Evolutionary conservation across 2,113 vertebrate genomes (phyloP).

Genomic region (Caranx melampygus): DNA sequence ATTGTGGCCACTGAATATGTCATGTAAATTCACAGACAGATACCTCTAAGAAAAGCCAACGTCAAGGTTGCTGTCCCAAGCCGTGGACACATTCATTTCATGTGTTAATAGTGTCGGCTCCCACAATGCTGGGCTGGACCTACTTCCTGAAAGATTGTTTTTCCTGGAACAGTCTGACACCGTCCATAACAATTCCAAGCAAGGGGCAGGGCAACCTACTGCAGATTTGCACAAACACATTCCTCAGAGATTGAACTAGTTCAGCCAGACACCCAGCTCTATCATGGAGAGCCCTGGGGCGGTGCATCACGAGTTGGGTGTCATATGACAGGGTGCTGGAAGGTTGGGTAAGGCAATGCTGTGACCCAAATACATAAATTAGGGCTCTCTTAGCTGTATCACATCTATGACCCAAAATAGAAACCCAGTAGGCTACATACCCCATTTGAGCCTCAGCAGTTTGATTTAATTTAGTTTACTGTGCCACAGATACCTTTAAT

Average conservation of each 20-base stretch:
- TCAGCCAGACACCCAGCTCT: slow-evolving; percentile 34
- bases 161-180: slow-evolving; percentile 52
- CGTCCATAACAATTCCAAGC: slow-evolving; percentile 19
- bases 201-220: slow-evolving; percentile 65
- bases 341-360: slow-evolving; percentile 43
- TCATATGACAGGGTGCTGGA: slow-evolving; percentile 64
- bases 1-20: not conserved
- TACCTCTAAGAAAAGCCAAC: slow-evolving; percentile 7
- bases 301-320: slow-evolving; percentile 58
- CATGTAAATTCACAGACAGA: not conserved
- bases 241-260: slow-evolving; percentile 65
- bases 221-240: slow-evolving; percentile 73
- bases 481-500: not conserved
- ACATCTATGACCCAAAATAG: slow-evolving; percentile 55
- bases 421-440: slow-evolving; percentile 4
- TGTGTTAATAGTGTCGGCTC: not conserved
- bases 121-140: not conserved
- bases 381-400: slow-evolving; percentile 32
- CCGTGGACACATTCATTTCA: not conserved
- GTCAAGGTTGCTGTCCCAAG: not conserved
- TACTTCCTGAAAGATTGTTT: slow-evolving; percentile 17
- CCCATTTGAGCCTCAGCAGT: not conserved
- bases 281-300: slow-evolving; percentile 51
- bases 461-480: slow-evolving; percentile 20
- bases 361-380: slow-evolving; percentile 75